Evolutionary conservation across 1,140 invertebrate genomes (phyloP), one percentile per base, ranked within the genome.

Genomic region (Hylyphantes graminicola): DNA sequence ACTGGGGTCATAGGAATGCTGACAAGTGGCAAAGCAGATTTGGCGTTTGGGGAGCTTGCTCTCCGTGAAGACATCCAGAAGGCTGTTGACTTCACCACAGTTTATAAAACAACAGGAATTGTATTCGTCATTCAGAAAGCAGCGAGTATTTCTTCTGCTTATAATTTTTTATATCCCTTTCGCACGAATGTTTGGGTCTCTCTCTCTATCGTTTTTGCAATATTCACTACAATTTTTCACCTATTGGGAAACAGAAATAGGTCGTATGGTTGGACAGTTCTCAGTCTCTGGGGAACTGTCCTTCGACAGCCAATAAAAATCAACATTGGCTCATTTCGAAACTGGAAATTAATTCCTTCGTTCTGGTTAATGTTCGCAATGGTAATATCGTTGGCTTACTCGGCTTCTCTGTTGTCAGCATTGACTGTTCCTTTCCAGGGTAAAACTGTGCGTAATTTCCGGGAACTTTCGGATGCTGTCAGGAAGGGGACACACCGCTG

Each of bases 1-100:
- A 57, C 54, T 8, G 72, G 72, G 11, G n/a, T 74, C 11, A 59
- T 74, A 17, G 72, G 72, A 5, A 57, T 74, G 54, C 35, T 74
- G 17, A 55, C 55, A 19, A 21, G 54, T 12, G 17, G 13, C 9
- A 55, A 74, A 57, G 72, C 54, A 8, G 72, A 74, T 21, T 57
- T 74, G 53, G 72, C 72, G 7, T 7, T 74, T 8, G 57, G 54
- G 6, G 13, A 12, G 3, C 48, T 74, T 15, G 72, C 12, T 13
- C 8, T 57, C 8, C n/a, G 19, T 8, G 17, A 74, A 21, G 72
- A 74, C 17, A 55, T 19, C 15, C 11, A 7, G 13, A 57, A n/a
- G 17, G 72, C 55, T 9, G 72, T 74, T 15, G 72, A 74, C 21
- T 74, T 74, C 72, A 74, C 53, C 13, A 74, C 54, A 8, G 11